Percentiles rank a stretch among this genome's conserved stretches.
These are phyloP conservation scores for Schlechtendalia chinensis DNA, from an alignment of 1,140 invertebrate genomes.

Conservation along the genomic window DNA sequence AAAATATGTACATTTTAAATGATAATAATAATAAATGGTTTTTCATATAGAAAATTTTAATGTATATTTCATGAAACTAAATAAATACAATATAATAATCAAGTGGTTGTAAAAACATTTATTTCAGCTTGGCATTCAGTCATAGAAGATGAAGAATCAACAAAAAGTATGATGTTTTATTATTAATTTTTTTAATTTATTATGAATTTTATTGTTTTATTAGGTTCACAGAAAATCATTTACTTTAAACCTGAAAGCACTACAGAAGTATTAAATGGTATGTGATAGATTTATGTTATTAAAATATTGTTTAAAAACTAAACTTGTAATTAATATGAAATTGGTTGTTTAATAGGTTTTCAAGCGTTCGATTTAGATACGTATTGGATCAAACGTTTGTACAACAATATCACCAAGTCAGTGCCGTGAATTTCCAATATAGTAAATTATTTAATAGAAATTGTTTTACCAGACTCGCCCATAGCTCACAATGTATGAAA, in stretches of 20 bases:
- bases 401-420: constrained; percentile 42
- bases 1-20: no score
- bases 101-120: background rate
- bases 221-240: constrained; percentile 44
- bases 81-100: background rate
- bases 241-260: constrained; percentile 42
- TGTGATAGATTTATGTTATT: background rate
- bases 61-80: no score
- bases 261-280: constrained; percentile 32
- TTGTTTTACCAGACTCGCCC: constrained; percentile 32
- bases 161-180: constrained; percentile 24
- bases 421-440: constrained; percentile 21
- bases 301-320: background rate
- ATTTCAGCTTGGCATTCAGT: constrained; percentile 45
- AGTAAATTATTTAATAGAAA: constrained; percentile 35
- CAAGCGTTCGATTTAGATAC: constrained; percentile 47
- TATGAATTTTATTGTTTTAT: background rate
- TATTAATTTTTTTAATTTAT: background rate
- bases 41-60: no score
- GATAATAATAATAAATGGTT: no score
- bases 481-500: constrained; percentile 37
- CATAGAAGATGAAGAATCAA: constrained; percentile 40
- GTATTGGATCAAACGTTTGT: constrained; percentile 45
- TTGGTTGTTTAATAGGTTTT: constrained; percentile 24
- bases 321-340: background rate